A percentile compares a stretch with the other conserved stretches of the same genome.
These are phyloP conservation scores for Ectemnius continuus DNA, from an alignment of 2,888 invertebrate genomes.

Conservation along the genomic window DNA sequence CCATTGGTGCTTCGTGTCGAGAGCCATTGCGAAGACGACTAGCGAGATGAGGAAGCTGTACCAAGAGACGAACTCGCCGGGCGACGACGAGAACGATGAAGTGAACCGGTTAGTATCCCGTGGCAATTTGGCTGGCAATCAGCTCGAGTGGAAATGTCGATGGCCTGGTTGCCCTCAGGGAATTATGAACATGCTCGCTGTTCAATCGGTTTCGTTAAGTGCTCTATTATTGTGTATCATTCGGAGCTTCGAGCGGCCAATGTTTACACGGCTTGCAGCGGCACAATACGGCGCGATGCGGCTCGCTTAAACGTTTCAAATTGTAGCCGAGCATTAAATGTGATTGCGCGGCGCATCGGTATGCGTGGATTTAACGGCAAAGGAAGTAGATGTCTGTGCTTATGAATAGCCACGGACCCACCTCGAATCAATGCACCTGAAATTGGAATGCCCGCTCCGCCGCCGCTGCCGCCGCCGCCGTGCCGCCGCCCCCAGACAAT, in stretches of 20 bases:
- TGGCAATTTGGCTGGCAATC: too few species aligned
- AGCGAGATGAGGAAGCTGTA: constrained; percentile 26
- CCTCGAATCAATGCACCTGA: constrained; percentile 3
- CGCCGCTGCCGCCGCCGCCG: too few species aligned
- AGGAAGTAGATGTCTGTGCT: constrained; percentile 4
- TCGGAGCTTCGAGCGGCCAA: background rate
- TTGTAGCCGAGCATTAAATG: constrained; percentile 1
- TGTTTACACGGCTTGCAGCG: too few species aligned
- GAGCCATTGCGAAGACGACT: constrained; percentile 15
- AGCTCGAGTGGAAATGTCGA: too few species aligned
- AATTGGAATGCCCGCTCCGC: too few species aligned
- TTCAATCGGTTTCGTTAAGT: background rate
- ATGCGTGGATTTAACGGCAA: background rate
- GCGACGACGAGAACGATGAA: constrained; percentile 8
- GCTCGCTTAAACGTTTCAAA: constrained; percentile 10
- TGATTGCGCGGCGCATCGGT: background rate
- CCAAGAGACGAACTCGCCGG: background rate
- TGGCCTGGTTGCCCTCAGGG: too few species aligned
- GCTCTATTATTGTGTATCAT: constrained; percentile 6
- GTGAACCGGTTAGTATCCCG: constrained; percentile 9
- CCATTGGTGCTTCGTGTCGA: constrained; percentile 38
- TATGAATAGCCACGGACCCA: background rate
- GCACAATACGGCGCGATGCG: too few species aligned
- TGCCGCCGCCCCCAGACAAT: too few species aligned
- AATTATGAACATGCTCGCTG: constrained; percentile 1